Conservation (phyloP, 2,888 invertebrate species). For the Cinara cedri region DNA sequence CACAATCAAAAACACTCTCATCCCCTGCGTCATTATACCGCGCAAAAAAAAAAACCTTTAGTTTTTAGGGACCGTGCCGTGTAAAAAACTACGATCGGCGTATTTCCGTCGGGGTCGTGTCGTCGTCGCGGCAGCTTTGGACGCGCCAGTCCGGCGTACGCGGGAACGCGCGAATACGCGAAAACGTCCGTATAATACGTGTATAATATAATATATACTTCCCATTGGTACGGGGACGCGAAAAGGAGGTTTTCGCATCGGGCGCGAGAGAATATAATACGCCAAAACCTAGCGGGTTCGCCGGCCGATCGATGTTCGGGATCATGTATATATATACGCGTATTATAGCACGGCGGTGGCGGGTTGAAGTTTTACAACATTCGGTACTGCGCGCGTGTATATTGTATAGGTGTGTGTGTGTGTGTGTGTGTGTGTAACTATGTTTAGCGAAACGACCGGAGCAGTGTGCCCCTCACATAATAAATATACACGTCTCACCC, state of each 20-base stretch:
- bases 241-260: not conserved
- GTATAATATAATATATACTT: too few relatives aligned
- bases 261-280: not conserved
- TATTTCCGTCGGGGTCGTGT: not conserved
- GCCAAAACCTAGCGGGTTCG: too few relatives aligned
- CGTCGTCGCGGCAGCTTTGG: not conserved
- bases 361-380: constrained; percentile 49
- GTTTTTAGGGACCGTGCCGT: too few relatives aligned
- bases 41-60: too few relatives aligned
- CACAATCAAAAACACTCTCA: too few relatives aligned
- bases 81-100: not conserved
- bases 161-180: not conserved
- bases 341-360: not conserved
- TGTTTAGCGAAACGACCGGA: constrained; percentile 54
- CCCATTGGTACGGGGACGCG: not conserved
- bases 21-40: too few relatives aligned
- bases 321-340: not conserved
- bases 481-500: constrained; percentile 50
- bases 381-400: constrained; percentile 14
- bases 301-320: constrained; percentile 28
- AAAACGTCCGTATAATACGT: too few relatives aligned
- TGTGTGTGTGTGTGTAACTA: constrained; percentile 31
- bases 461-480: constrained; percentile 55
- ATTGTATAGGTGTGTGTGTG: not conserved
- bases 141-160: not conserved